These are phyloP conservation scores for Ashinkailepas kermadecensis DNA, from an alignment of 2,888 invertebrate genomes.

Conservation along the genomic window DNA sequence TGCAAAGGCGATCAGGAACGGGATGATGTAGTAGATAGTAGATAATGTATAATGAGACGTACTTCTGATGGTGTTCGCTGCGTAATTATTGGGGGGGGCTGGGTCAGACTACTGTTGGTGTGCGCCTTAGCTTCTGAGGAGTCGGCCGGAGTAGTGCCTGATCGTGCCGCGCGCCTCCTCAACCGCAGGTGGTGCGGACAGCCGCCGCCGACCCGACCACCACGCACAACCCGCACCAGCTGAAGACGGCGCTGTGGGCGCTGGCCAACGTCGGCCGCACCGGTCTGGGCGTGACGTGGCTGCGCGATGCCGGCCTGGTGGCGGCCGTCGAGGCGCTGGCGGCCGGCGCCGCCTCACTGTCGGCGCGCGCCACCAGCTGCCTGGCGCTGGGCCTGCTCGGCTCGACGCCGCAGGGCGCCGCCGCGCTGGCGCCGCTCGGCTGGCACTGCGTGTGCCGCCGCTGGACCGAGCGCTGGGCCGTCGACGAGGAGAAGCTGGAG, in stretches of 20 bases:
- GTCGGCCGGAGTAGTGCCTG: too few relatives aligned
- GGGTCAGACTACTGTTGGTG: too few relatives aligned
- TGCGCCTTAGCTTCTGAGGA: too few relatives aligned
- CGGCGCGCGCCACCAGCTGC: constrained; percentile 76
- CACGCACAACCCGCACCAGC: background rate
- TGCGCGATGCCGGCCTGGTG: constrained; percentile 40
- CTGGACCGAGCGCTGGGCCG: constrained; percentile 27
- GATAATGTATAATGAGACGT: too few relatives aligned
- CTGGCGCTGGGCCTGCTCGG: constrained; percentile 78
- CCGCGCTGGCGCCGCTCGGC: constrained; percentile 56
- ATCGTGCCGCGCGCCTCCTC: too few relatives aligned
- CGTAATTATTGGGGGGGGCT: too few relatives aligned
- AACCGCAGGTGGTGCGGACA: constrained; percentile 27
- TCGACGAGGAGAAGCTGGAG: constrained; percentile 23
- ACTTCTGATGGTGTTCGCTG: too few relatives aligned
- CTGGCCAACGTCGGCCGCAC: constrained; percentile 66
- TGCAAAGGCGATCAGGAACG: too few relatives aligned
- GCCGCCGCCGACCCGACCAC: constrained; percentile 21
- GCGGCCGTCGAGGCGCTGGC: constrained; percentile 35
- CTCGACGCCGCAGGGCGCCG: constrained; percentile 73
- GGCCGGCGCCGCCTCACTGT: constrained; percentile 50
- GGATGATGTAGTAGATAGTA: too few relatives aligned
- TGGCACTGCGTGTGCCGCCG: constrained; percentile 26
- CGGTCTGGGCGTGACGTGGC: constrained; percentile 62
- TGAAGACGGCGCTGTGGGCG: constrained; percentile 87